Evolutionary conservation across 2,113 vertebrate genomes (phyloP).

Genomic region (Danio rerio): GRCz12tu NC_133180.1:52536501-52537000

Average conservation of each 20-base stretch:
- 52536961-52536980: slow-evolving; percentile 51
- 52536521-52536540: too few species aligned
- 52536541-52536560: too few species aligned
- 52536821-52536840: slow-evolving; percentile 54
- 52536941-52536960: slow-evolving; percentile 54
- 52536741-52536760: slow-evolving; percentile 46
- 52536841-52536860: slow-evolving; percentile 43
- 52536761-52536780: slow-evolving; percentile 31
- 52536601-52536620: not conserved
- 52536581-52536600: not conserved
- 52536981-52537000: slow-evolving; percentile 56
- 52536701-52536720: slow-evolving; percentile 35
- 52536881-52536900: slow-evolving; percentile 41
- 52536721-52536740: slow-evolving; percentile 20
- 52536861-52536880: slow-evolving; percentile 25
- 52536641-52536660: not conserved
- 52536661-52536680: not conserved
- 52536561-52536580: not conserved
- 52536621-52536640: not conserved
- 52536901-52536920: slow-evolving; percentile 58
- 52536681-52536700: not conserved
- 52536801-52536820: slow-evolving; percentile 60
- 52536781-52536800: slow-evolving; percentile 45
- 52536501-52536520: too few species aligned
- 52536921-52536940: slow-evolving; percentile 60